These are phyloP conservation scores for Morpho deidamia DNA, from an alignment of 2,888 invertebrate genomes.

Conservation along the genomic window DNA sequence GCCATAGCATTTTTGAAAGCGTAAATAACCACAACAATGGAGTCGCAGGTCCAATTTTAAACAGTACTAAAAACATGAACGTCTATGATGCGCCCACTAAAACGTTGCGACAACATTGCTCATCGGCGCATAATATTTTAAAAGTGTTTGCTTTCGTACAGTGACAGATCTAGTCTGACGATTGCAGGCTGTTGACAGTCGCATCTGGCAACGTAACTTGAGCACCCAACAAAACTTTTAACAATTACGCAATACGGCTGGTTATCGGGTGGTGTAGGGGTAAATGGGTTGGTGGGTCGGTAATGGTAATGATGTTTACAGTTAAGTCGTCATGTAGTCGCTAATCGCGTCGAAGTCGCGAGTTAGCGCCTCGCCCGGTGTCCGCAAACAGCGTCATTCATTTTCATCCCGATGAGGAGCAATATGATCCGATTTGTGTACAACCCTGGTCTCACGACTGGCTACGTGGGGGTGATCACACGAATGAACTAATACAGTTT, in stretches of 20 bases:
- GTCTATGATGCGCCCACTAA: conserved; percentile 70
- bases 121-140: conserved; percentile 70
- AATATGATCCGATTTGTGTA: conserved; percentile 39
- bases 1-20: conserved; percentile 45
- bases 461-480: conserved; percentile 25
- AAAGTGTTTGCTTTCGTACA: conserved; percentile 68
- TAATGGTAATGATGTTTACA: conserved; percentile 74
- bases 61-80: conserved; percentile 58
- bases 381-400: conserved; percentile 70
- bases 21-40: conserved; percentile 46
- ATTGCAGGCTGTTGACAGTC: conserved; percentile 55
- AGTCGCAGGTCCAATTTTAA: conserved; percentile 56
- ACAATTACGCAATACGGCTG: conserved; percentile 28
- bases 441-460: conserved; percentile 24
- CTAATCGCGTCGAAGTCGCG: conserved; percentile 66
- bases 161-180: conserved; percentile 67
- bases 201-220: conserved; percentile 22
- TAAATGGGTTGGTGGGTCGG: conserved; percentile 30
- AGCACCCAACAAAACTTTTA: conserved; percentile 23
- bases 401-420: conserved; percentile 62
- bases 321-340: conserved; percentile 69
- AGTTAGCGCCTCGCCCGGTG: conserved; percentile 76
- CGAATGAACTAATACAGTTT: background rate
- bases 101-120: conserved; percentile 68
- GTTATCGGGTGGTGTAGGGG: conserved; percentile 25